Evolutionary conservation across 2,797 vertebrate genomes (phyloP).

Genomic region (Tamandua tetradactyla): DNA sequence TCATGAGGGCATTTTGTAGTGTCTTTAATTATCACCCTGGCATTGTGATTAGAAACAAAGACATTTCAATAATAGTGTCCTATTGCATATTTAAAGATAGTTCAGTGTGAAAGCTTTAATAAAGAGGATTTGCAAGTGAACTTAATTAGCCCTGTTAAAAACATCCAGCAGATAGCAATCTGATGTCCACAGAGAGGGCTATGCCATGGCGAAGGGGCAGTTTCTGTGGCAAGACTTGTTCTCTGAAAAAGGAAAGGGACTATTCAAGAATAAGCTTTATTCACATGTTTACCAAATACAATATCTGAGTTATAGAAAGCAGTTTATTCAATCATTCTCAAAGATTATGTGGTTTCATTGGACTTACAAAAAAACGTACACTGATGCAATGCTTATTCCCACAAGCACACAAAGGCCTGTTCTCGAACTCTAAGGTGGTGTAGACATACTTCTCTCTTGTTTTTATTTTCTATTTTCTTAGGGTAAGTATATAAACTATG

Average conservation of each 20-base stretch:
- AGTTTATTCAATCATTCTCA: slow-evolving; percentile 38
- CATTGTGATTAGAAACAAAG: slow-evolving; percentile 81
- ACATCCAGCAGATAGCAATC: slow-evolving; percentile 73
- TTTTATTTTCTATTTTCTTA: not conserved
- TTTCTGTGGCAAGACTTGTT: not conserved
- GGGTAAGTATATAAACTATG: not conserved
- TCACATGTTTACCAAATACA: slow-evolving; percentile 44
- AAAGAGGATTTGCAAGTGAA: slow-evolving; percentile 78
- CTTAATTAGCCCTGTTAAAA: slow-evolving; percentile 81
- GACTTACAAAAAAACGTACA: slow-evolving; percentile 24
- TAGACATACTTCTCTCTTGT: not conserved
- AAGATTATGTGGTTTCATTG: slow-evolving; percentile 8
- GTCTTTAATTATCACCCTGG: slow-evolving; percentile 76
- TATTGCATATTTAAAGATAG: slow-evolving; percentile 82
- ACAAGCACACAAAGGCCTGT: not conserved
- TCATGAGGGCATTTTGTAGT: slow-evolving; percentile 65
- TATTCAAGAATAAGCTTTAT: slow-evolving; percentile 38
- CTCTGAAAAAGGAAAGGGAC: slow-evolving; percentile 35
- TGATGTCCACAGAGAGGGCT: slow-evolving; percentile 67
- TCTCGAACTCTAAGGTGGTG: not conserved
- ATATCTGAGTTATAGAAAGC: slow-evolving; percentile 24
- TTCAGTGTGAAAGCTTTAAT: slow-evolving; percentile 82
- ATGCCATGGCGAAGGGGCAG: slow-evolving; percentile 43
- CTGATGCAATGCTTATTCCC: not conserved
- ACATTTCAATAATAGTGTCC: slow-evolving; percentile 78